A percentile compares a stretch with the other conserved stretches of the same genome.
Conservation (phyloP, 2,888 invertebrate genomes). For the Lagria hirta region DNA sequence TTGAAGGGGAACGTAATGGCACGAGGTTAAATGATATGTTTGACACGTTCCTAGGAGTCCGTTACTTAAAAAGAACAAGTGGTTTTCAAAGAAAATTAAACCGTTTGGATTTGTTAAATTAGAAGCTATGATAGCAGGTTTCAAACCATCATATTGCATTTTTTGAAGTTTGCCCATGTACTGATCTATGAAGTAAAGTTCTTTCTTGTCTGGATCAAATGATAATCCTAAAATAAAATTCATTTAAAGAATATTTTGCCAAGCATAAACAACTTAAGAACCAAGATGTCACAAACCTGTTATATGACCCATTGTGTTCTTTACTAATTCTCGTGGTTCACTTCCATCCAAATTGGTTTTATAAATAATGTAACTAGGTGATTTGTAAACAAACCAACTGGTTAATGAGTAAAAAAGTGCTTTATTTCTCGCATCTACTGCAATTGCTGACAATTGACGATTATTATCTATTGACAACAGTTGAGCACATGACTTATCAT, state of each 20-base stretch:
- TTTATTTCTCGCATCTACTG: constrained; percentile 64
- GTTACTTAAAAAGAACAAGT: constrained; percentile 65
- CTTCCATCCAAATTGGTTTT: constrained; percentile 60
- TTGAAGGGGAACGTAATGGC: constrained; percentile 55
- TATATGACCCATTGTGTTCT: constrained; percentile 45
- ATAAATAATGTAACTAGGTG: constrained; percentile 57
- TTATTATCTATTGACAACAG: constrained; percentile 58
- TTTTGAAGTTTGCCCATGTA: constrained; percentile 53
- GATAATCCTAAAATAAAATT: too few relatives aligned
- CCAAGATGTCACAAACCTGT: too few relatives aligned
- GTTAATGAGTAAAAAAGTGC: constrained; percentile 62
- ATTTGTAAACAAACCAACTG: constrained; percentile 53
- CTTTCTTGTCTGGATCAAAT: constrained; percentile 59
- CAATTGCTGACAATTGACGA: constrained; percentile 60
- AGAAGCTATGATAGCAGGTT: constrained; percentile 53
- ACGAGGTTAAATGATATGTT: constrained; percentile 58
- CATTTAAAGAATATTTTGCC: too few relatives aligned
- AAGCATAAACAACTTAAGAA: too few relatives aligned
- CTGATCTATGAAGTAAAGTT: constrained; percentile 77
- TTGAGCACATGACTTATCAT: constrained; percentile 40
- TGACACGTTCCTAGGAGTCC: constrained; percentile 62
- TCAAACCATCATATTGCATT: constrained; percentile 55
- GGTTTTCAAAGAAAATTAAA: constrained; percentile 72
- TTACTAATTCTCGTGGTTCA: constrained; percentile 51
- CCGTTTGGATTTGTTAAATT: constrained; percentile 62